Evolutionary conservation across 2,113 vertebrate genomes (phyloP), one percentile per base, ranked within the genome.

Genomic region (Fulica atra): DNA sequence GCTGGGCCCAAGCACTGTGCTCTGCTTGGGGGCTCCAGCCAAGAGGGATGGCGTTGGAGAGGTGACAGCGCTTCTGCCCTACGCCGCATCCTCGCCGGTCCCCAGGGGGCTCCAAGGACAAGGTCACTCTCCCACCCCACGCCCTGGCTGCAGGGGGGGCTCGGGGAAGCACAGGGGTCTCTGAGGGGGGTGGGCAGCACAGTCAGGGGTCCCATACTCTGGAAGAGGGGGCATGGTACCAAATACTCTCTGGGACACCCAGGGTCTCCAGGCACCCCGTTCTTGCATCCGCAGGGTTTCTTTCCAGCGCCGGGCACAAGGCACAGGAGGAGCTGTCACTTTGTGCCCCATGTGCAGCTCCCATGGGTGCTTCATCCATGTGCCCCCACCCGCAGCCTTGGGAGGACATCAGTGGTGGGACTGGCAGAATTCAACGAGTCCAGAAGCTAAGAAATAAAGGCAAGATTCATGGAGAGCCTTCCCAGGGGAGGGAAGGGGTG

Each of bases 251-350:
- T 36, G 46, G 35, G 18, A 23, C 14, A 10, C 21, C 35, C 7
- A 15, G 7, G 1, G 3, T 48, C 23, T 12, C 48, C 28, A n/a
- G 33, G 9, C 38, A 10, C n/a, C 25, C 5, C 3, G 8, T 16
- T 57, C 31, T 56, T 20, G 13, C 16, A 35, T 20, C 25, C 23
- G 17, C 20, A 5, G 35, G 23, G 35, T 8, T 26, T 6, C 26
- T 33, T 57, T 33, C 71, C 72, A 51, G 78, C 19, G 20, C 48
- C 59, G 10, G 31, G 6, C 46, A n/a, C 42, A 18, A 42, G 51
- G 20, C 61, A 26, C n/a, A 33, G 56, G 46, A 72, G n/a, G 31
- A 25, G 13, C 6, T 16, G n/a, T 29, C 40, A 24, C n/a, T 16
- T 16, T 4, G 40, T 46, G 44, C 44, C 15, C 8, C 16, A 24